Percentiles rank a stretch among this genome's conserved stretches.
Evolutionary conservation across 2,113 vertebrate genomes (phyloP).

Genomic region (Myiopsitta monachus): DNA sequence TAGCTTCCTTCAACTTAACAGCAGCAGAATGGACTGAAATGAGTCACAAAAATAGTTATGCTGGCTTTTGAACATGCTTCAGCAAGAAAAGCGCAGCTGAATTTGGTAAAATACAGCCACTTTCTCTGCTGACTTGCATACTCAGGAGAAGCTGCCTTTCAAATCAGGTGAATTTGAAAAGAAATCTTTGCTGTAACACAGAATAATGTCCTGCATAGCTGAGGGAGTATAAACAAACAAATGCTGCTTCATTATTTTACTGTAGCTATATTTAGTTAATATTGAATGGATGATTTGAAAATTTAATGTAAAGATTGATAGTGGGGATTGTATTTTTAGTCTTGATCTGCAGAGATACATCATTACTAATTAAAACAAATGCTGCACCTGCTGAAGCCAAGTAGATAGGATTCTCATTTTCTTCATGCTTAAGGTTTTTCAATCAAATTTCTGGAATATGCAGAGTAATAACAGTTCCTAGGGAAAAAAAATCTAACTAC

Average conservation of each 20-base stretch:
- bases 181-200: slow-evolving; percentile 29
- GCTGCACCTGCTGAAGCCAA: not conserved
- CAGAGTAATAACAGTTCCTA: not conserved
- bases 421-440: not conserved
- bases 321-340: not conserved
- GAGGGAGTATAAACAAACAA: slow-evolving; percentile 21
- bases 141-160: slow-evolving; percentile 11
- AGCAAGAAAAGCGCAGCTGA: not conserved
- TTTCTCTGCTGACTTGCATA: not conserved
- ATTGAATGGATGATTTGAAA: slow-evolving; percentile 45
- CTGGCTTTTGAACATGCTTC: not conserved
- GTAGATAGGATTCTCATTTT: not conserved
- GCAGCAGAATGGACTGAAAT: not conserved
- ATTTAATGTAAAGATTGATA: not conserved
- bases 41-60: slow-evolving; percentile 2
- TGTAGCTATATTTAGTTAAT: slow-evolving; percentile 53
- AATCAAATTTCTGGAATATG: not conserved
- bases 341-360: slow-evolving; percentile 6
- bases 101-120: not conserved
- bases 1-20: slow-evolving; percentile 16
- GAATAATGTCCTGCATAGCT: not conserved
- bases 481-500: not conserved
- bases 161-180: slow-evolving; percentile 15
- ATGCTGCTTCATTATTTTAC: slow-evolving; percentile 9
- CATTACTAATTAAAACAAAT: slow-evolving; percentile 41